Conservation (phyloP, 2,113 vertebrate genomes). For the Myotis brandtii region DNA sequence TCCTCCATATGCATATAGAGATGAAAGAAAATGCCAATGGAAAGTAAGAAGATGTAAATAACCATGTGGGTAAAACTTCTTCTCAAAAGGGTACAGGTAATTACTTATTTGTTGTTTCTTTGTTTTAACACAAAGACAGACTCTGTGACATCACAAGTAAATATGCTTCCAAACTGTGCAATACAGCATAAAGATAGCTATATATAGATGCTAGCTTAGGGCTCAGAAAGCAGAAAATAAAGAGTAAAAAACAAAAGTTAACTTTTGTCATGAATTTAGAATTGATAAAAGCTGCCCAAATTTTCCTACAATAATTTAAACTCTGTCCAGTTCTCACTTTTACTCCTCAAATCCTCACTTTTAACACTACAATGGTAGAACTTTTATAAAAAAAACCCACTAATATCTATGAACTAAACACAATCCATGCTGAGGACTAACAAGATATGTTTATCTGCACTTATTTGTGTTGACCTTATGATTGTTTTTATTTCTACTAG, state of each 20-base stretch:
- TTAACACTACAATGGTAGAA: neutral
- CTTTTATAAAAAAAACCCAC: neutral
- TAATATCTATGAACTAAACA: neutral
- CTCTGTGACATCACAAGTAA: neutral
- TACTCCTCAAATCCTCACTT: neutral
- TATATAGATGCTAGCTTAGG: neutral
- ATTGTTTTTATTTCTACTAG: neutral
- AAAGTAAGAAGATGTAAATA: constrained; percentile 13
- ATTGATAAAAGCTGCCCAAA: neutral
- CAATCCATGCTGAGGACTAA: neutral
- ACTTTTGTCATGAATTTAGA: neutral
- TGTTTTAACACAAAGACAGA: constrained; percentile 3
- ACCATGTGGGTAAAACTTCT: neutral
- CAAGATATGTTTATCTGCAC: constrained; percentile 10
- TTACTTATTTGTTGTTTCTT: neutral
- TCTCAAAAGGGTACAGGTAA: neutral
- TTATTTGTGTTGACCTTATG: neutral
- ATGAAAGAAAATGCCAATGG: neutral
- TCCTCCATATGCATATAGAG: neutral
- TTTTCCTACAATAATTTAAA: neutral
- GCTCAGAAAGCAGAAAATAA: neutral
- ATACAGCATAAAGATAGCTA: neutral
- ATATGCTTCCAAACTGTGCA: neutral
- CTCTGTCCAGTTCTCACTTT: neutral
- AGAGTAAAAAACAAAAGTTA: neutral